A percentile compares a stretch with the other conserved stretches of the same genome.
Evolutionary conservation across 2,797 vertebrate genomes (phyloP).

Genomic region (Chromobotia macracanthus): DNA sequence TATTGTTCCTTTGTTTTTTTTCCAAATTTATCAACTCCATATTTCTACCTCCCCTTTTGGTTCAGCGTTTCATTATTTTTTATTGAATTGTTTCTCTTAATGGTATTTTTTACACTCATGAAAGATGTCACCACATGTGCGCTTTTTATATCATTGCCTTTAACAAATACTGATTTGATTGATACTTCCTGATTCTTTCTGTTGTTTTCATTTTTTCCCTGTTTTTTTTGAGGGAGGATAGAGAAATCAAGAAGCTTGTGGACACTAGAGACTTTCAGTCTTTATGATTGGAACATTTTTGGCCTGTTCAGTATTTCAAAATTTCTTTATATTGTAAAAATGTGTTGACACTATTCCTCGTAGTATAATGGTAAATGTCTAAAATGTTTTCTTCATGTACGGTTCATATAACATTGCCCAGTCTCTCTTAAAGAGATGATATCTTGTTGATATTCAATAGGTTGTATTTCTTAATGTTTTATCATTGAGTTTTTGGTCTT

Average conservation of each 20-base stretch:
- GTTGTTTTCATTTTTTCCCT: slow-evolving; percentile 3
- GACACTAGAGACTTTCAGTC: slow-evolving; percentile 51
- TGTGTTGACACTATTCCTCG: slow-evolving; percentile 63
- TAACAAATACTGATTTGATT: too few species aligned
- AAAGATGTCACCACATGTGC: slow-evolving; percentile 3
- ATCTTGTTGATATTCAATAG: slow-evolving; percentile 83
- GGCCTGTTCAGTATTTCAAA: slow-evolving; percentile 66
- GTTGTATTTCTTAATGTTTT: slow-evolving; percentile 73
- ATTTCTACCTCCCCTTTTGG: slow-evolving; percentile 40
- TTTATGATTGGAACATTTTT: slow-evolving; percentile 37
- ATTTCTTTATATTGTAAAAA: slow-evolving; percentile 56
- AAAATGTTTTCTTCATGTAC: slow-evolving; percentile 54
- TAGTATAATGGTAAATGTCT: slow-evolving; percentile 59
- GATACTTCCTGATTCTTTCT: not conserved
- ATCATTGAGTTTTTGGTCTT: slow-evolving; percentile 60
- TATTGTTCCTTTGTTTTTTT: not conserved
- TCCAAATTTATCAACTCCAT: slow-evolving; percentile 33
- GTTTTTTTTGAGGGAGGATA: not conserved
- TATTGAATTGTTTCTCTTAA: slow-evolving; percentile 12
- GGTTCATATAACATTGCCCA: slow-evolving; percentile 68
- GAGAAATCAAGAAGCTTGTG: slow-evolving; percentile 40
- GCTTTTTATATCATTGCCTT: slow-evolving; percentile 44
- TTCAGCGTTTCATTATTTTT: slow-evolving; percentile 32
- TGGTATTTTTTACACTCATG: slow-evolving; percentile 23
- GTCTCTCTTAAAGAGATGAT: slow-evolving; percentile 73